Evolutionary conservation across 2,113 vertebrate genomes (phyloP).

Genomic region (Otocyon megalotis): DNA sequence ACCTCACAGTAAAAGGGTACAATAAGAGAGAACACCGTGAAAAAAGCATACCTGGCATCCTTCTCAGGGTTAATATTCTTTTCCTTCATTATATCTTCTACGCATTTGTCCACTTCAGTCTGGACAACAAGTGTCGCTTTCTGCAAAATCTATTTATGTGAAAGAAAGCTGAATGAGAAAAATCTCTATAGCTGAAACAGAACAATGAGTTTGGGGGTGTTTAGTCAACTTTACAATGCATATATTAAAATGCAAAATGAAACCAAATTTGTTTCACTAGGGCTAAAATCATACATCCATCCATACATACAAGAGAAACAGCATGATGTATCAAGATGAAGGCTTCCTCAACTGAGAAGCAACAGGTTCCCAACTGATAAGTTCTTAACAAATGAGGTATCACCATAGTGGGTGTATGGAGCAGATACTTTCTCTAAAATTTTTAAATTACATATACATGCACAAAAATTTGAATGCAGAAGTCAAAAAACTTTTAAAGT

Average conservation of each 20-base stretch:
- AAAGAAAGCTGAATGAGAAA: conserved; percentile 63
- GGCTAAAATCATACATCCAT: not conserved
- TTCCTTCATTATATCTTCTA: conserved; percentile 91
- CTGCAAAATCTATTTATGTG: conserved; percentile 90
- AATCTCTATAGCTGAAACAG: not conserved
- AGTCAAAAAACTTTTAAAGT: not conserved
- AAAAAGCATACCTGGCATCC: conserved; percentile 88
- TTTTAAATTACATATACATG: not conserved
- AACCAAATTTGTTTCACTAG: not conserved
- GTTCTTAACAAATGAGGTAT: not conserved
- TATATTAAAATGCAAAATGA: conserved; percentile 33
- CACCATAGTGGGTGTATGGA: not conserved
- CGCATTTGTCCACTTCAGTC: conserved; percentile 87
- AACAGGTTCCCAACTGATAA: not conserved
- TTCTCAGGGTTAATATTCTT: conserved; percentile 92
- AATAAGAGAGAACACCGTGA: not conserved
- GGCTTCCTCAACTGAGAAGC: not conserved
- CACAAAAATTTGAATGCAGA: not conserved
- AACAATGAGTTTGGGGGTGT: not conserved
- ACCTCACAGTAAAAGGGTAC: not conserved
- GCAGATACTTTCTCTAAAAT: not conserved
- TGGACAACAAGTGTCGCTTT: conserved; percentile 86
- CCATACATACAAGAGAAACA: not conserved
- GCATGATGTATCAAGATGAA: not conserved
- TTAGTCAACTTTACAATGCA: not conserved